Evolutionary conservation across 2,888 invertebrate species (phyloP), one percentile per base, ranked within the genome.

Genomic region (Scrobipalpa atriplicella): DNA sequence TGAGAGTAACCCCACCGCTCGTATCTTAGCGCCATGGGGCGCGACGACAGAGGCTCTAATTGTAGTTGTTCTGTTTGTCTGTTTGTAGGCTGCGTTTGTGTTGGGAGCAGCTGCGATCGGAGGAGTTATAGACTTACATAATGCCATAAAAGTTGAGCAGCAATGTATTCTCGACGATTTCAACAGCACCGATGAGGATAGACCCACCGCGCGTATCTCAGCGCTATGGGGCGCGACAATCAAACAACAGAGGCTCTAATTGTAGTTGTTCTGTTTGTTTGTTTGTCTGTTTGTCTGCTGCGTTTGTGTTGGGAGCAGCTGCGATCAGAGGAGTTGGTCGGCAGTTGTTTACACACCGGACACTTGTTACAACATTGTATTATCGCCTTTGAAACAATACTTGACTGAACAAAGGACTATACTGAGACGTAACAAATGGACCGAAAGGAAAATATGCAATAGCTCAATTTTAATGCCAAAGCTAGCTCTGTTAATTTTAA

Each of bases 191-290:
- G 5, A 16, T 47, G 47, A 47, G 16, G n/a, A 47, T 8, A 47
- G 8, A 0, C 47, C n/a, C n/a, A 7, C 5, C n/a, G n/a, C 47
- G 47, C 47, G 47, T 16, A 47, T 47, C 47, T 47, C 47, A 47
- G 47, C 47, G 47, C 47, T 47, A 47, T 47, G n/a, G 43, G 47
- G 47, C 47, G 47, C 47, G 47, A 47, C n/a, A 16, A 47, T 47
- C 47, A 47, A 47, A 43, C 43, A 43, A 43, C 13, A n/a, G n/a
- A 2, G 47, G n/a, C 47, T 47, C 47, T 47, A 47, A 47, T 47
- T 47, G 47, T 47, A 47, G 47, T 47, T 47, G 47, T 47, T 47
- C n/a, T 16, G 29, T 29, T 16, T 16, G 47, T 47, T n/a, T 47
- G n/a, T 47, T 47, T 47, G n/a, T 47, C n/a, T 47, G 47, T 47